These are phyloP conservation scores for Camponotus vicinus DNA, from an alignment of 1,140 invertebrate species.

Conservation along the genomic window DNA sequence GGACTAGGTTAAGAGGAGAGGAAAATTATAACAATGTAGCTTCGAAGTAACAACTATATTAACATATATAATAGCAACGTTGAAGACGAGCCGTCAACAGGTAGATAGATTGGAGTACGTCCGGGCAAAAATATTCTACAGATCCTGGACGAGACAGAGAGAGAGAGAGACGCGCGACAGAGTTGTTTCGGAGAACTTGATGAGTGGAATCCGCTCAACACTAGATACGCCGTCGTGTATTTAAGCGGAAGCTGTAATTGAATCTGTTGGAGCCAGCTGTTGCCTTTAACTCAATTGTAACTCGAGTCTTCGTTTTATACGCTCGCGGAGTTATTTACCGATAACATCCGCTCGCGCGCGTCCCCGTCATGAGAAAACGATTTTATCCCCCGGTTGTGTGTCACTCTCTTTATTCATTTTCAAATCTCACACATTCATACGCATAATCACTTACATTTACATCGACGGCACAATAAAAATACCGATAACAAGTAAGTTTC, in stretches of 20 bases:
- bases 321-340: constrained; percentile 39
- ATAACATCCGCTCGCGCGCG: constrained; percentile 24
- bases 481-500: neutral
- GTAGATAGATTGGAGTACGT: neutral
- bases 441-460: too few relatives aligned
- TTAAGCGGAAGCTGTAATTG: constrained; percentile 49
- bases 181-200: neutral
- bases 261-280: constrained; percentile 50
- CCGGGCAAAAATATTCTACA: neutral
- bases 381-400: neutral
- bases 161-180: neutral
- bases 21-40: neutral
- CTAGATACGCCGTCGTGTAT: constrained; percentile 8
- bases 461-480: neutral
- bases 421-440: neutral
- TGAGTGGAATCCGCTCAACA: constrained; percentile 32
- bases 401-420: neutral
- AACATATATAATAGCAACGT: neutral
- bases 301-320: constrained; percentile 24
- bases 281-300: constrained; percentile 55
- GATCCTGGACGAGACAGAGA: neutral
- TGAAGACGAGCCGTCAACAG: neutral
- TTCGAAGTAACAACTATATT: neutral
- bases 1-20: neutral
- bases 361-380: constrained; percentile 30